phyloP scores from a whole-genome alignment of 2,888 invertebrate genomes.

The Caenorhabditis sp. region DNA sequence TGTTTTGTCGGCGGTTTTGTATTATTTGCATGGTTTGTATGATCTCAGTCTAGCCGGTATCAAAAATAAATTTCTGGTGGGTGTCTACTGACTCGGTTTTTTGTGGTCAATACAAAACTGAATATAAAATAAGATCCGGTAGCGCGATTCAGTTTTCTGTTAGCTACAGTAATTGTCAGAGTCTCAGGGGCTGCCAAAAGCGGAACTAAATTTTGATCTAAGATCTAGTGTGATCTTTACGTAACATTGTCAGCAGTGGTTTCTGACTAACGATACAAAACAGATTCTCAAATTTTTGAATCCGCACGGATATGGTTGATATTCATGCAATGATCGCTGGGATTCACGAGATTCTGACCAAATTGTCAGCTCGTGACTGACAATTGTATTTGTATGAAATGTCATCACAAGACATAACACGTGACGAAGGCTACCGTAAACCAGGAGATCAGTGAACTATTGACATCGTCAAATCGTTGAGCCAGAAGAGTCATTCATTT shows the following conservation, averaged over 20 bases:
- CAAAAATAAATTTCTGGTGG: too few species aligned
- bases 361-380: background rate
- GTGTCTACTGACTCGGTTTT: too few species aligned
- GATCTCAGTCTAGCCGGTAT: too few species aligned
- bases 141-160: background rate
- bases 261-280: too few species aligned
- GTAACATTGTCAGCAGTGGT: too few species aligned
- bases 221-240: background rate
- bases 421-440: slow-evolving; percentile 13
- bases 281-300: too few species aligned
- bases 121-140: background rate
- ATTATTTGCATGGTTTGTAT: background rate
- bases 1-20: slow-evolving; percentile 10
- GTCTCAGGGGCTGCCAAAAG: background rate
- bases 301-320: too few species aligned
- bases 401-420: slow-evolving; percentile 32
- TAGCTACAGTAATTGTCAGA: background rate
- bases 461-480: background rate
- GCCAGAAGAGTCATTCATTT: background rate
- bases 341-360: too few species aligned
- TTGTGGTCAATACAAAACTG: too few species aligned
- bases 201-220: background rate
- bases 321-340: too few species aligned
- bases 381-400: slow-evolving; percentile 16
- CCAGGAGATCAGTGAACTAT: too few species aligned